Evolutionary conservation across 2,888 invertebrate genomes (phyloP), one percentile per base, ranked within the genome.

Genomic region (Drepana falcataria): DNA sequence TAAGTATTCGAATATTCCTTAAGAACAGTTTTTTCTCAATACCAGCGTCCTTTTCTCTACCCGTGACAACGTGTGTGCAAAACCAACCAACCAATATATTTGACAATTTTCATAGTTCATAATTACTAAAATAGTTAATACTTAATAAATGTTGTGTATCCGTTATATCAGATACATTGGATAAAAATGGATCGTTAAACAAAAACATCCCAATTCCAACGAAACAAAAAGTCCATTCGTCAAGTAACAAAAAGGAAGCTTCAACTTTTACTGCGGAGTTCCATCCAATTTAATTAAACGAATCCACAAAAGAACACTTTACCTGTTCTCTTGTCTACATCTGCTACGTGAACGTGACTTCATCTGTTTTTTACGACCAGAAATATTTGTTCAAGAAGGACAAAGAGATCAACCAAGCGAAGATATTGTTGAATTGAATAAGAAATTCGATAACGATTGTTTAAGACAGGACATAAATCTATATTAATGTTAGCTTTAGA

Each of bases 301-400:
- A 65, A 57, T 58, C 55, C 56, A 56, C 21, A 53, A 52, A 48
- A 56, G 6, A 57, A 58, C 53, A 63, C 57, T 58, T 59, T 54
- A 55, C 49, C 52, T 51, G 47, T 49, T 48, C 48, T 48, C 51
- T 55, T 48, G 49, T 49, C 52, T 55, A 54, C 63, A 68, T 58
- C 65, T 59, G 64, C 44, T 58, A 54, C 57, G 62, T 57, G 63
- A 57, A 54, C 57, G 62, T 57, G 63, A 58, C 59, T 64, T 71
- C 62, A 64, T 75, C 69, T 64, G 64, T 66, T 65, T 63, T 68
- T 74, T 74, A 63, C 63, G 59, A 53, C 54, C 56, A 59, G 61
- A 63, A 52, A 61, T 66, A 63, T 63, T 54, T 57, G 48, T 56
- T 21, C 21, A 21, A 21, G 21, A 21, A 21, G 21, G 21, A 21